A percentile compares a stretch with the other conserved stretches of the same genome.
Conservation (phyloP, 53 echinoderm and acorn worm species). For the Hippasteria phrygiana region DNA sequence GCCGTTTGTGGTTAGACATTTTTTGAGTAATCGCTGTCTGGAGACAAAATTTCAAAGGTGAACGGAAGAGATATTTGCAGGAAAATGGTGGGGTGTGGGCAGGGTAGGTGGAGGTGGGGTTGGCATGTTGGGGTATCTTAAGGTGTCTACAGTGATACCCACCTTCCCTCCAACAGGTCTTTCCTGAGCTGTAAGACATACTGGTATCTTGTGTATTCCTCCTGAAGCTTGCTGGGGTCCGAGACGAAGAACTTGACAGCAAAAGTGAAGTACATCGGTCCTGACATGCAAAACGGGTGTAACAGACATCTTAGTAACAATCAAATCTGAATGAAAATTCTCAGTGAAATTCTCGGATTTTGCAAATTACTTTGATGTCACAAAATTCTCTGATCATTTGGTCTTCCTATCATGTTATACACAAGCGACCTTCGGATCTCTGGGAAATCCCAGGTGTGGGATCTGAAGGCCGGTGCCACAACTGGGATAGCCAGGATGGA, state of each 20-base stretch:
- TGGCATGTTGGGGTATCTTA: not conserved
- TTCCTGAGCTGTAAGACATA: constrained; percentile 95
- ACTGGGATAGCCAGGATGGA: no score
- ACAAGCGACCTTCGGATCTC: no score
- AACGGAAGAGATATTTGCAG: not conserved
- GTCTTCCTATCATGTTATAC: no score
- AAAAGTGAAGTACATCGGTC: constrained; percentile 88
- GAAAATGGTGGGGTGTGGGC: not conserved
- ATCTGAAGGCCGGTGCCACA: no score
- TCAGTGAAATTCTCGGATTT: no score
- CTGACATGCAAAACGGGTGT: constrained; percentile 46
- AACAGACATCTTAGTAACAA: no score
- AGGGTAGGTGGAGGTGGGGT: not conserved
- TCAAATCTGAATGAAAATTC: no score
- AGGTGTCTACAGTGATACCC: not conserved
- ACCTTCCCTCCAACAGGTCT: constrained; percentile 92
- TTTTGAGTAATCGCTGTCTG: not conserved
- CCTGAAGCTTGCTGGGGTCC: constrained; percentile 93
- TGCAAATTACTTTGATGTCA: no score
- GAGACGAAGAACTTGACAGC: constrained; percentile 98
- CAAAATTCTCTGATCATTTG: no score
- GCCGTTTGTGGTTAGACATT: not conserved
- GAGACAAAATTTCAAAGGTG: not conserved
- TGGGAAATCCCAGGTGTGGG: no score
- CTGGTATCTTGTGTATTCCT: constrained; percentile 98